Percentiles rank a stretch among this genome's conserved stretches.
These are phyloP conservation scores for Halcyon chelicuti DNA, from an alignment of 2,797 vertebrate genomes.

Conservation along the genomic window DNA sequence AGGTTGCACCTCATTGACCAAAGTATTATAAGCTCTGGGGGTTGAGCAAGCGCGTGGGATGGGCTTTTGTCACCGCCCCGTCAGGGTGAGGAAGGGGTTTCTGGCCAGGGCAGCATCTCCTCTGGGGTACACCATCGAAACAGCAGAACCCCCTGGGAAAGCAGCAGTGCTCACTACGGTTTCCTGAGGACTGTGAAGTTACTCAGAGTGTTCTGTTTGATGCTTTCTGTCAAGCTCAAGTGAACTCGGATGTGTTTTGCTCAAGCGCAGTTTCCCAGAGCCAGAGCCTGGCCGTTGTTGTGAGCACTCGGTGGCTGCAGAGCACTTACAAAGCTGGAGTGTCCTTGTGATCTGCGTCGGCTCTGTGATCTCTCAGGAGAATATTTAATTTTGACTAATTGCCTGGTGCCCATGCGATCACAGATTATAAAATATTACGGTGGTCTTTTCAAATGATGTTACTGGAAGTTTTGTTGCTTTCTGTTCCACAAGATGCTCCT, in stretches of 20 bases:
- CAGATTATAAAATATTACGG: fast-evolving
- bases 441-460: not conserved
- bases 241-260: not conserved
- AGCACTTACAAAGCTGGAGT: not conserved
- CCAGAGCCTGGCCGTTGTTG: not conserved
- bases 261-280: fast-evolving
- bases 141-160: not conserved
- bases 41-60: not conserved
- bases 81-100: not conserved
- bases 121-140: fast-evolving
- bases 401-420: not conserved
- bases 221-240: not conserved
- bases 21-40: fast-evolving
- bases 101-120: not conserved
- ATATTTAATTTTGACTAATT: constrained; percentile 8
- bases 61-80: not conserved
- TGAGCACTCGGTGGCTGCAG: not conserved
- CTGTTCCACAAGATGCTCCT: fast-evolving
- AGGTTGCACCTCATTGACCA: not conserved
- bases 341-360: fast-evolving
- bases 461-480: not conserved
- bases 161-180: fast-evolving
- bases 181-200: not conserved
- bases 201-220: not conserved
- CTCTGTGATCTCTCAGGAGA: not conserved